These are phyloP conservation scores for Spialia ferax DNA, from an alignment of 2,888 invertebrate genomes.

Conservation along the genomic window DNA sequence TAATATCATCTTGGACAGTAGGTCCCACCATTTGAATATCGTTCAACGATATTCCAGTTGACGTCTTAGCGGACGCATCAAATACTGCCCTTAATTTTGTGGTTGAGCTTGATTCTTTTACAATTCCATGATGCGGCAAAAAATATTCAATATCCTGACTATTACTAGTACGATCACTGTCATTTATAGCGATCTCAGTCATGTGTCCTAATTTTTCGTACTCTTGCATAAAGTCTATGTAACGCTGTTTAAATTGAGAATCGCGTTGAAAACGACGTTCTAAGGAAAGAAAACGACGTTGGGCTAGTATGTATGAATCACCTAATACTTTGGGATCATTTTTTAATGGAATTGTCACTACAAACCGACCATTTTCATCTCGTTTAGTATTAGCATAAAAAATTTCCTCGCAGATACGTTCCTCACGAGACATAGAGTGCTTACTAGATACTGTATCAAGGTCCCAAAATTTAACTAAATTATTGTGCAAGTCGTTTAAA, in stretches of 20 bases:
- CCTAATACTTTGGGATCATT: constrained; percentile 42
- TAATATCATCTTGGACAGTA: constrained; percentile 39
- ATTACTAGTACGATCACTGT: not conserved
- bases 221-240: constrained; percentile 43
- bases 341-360: constrained; percentile 47
- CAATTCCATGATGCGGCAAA: constrained; percentile 37
- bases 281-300: constrained; percentile 43
- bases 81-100: constrained; percentile 42
- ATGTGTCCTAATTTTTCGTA: constrained; percentile 43
- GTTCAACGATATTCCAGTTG: constrained; percentile 32
- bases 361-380: constrained; percentile 42
- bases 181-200: constrained; percentile 12
- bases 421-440: constrained; percentile 41
- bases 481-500: not conserved
- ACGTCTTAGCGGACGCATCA: constrained; percentile 10
- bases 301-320: constrained; percentile 46
- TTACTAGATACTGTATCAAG: constrained; percentile 41
- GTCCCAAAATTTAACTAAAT: constrained; percentile 47
- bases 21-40: constrained; percentile 41
- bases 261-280: constrained; percentile 38
- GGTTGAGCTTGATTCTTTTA: constrained; percentile 26
- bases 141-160: not conserved
- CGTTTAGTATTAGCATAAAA: constrained; percentile 41
- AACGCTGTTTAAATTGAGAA: constrained; percentile 28
- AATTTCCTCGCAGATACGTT: constrained; percentile 43